Evolutionary conservation across 2,888 invertebrate genomes (phyloP), one percentile per base, ranked within the genome.

Genomic region (Lymantria monacha): DNA sequence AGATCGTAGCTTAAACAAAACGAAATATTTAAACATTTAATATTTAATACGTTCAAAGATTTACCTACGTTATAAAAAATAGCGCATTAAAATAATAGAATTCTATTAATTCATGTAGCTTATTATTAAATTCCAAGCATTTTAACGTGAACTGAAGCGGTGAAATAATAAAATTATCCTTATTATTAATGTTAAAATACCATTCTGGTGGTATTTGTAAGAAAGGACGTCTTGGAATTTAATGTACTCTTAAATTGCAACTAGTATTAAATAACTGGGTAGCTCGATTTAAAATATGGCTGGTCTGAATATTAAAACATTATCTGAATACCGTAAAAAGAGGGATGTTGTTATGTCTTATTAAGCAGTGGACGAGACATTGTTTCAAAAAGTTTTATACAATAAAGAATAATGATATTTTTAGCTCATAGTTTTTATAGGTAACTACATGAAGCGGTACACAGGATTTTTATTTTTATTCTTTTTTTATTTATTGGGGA

Each of bases 211-310:
- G 65, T 70, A 69, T 70, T 69, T 67, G 15, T 1, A 69, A 63
- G 62, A 57, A 63, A 70, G 63, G 62, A 72, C 60, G 62, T 70
- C 70, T 68, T 51, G 81, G 83, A 85, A 85, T 87, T 86, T 84
- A 80, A 86, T 85, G 81, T 83, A 57, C 57, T 59, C 53, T 55
- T 46, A 48, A 59, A 56, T 48, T 45, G 55, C 55, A 57, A 46
- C 61, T 52, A 63, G 44, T 52, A 59, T 51, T 43, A 57, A 49
- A 61, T 64, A 61, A 59, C 45, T 59, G 44, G 55, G 59, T 69
- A 66, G 57, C 66, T 69, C 61, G 69, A 67, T 63, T 67, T 67
- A 66, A 63, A 69, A 67, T 22, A 63, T 52, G 33, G 31, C 41
- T 44, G 44, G 22, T 22, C 22, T 5, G 53, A 53, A 59, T 66